Evolutionary conservation across 2,113 vertebrate species (phyloP).

Genomic region (Campylomormyrus tamandua): DNA sequence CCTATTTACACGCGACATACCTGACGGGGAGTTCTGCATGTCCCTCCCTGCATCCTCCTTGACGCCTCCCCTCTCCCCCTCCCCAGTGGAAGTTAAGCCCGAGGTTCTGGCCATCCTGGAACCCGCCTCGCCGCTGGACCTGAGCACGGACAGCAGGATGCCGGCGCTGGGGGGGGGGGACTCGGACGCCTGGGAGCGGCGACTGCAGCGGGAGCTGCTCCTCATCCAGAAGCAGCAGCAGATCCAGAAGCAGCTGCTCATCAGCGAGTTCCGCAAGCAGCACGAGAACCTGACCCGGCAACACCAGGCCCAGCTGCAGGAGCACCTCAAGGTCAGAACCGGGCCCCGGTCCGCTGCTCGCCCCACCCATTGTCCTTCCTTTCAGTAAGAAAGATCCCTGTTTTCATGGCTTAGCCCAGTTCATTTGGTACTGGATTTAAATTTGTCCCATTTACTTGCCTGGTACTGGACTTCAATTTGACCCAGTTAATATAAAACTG

Average conservation of each 20-base stretch:
- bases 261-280: conserved; percentile 97
- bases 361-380: too few species aligned
- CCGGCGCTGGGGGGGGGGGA: conserved; percentile 82
- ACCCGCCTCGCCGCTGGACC: conserved; percentile 79
- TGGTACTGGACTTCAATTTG: background rate
- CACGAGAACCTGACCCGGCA: conserved; percentile 93
- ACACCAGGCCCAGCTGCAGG: conserved; percentile 96
- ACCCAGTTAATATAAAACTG: conserved; percentile 8
- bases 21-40: background rate
- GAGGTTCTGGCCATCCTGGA: conserved; percentile 76
- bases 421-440: background rate
- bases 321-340: conserved; percentile 86
- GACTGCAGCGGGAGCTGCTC: conserved; percentile 92
- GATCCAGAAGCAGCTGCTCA: conserved; percentile 94
- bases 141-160: conserved; percentile 89
- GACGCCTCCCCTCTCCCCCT: conserved; percentile 8
- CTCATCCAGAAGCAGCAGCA: conserved; percentile 97
- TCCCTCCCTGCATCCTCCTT: too few species aligned
- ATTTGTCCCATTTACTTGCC: conserved; percentile 7
- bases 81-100: conserved; percentile 81
- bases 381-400: background rate
- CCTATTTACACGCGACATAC: background rate
- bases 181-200: conserved; percentile 80
- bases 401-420: background rate
- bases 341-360: background rate